phyloP scores from a whole-genome alignment of 2,797 vertebrate species.

The Lagocephalus sceleratus region DNA sequence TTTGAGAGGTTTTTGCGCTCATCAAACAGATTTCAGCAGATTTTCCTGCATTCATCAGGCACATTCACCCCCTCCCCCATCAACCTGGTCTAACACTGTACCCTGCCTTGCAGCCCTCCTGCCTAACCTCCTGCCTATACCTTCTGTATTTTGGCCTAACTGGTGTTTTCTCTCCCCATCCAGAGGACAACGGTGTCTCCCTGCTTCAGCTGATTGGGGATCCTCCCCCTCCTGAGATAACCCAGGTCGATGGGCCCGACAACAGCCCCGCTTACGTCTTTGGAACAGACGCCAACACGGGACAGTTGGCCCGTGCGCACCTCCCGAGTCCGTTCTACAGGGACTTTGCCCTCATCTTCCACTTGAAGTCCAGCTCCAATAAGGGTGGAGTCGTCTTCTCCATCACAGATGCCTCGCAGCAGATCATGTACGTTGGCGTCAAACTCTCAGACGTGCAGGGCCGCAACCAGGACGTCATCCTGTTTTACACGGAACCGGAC shows the following conservation, averaged over 20 bases:
- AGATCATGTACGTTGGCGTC: constrained; percentile 83
- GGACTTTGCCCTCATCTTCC: constrained; percentile 88
- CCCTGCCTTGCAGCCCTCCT: constrained; percentile 54
- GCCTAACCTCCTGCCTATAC: constrained; percentile 16
- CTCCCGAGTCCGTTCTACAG: constrained; percentile 84
- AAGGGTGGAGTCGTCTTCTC: constrained; percentile 84
- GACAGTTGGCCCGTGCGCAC: constrained; percentile 85
- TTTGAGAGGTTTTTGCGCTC: too few relatives aligned
- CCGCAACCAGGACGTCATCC: constrained; percentile 77
- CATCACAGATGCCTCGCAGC: constrained; percentile 82
- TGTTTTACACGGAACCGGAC: constrained; percentile 87
- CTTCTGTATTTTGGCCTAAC: constrained; percentile 14
- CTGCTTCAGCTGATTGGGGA: constrained; percentile 89
- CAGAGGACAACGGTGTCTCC: constrained; percentile 80
- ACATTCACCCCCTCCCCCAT: constrained; percentile 17
- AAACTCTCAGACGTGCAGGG: constrained; percentile 79
- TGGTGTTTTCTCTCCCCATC: constrained; percentile 18
- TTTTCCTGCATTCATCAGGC: constrained; percentile 6
- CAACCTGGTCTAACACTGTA: constrained; percentile 39
- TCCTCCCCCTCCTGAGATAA: constrained; percentile 79
- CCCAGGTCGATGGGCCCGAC: constrained; percentile 74
- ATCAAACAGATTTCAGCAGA: too few relatives aligned
- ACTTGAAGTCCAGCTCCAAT: constrained; percentile 79
- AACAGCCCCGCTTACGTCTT: constrained; percentile 80
- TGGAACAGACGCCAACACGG: constrained; percentile 75